Evolutionary conservation across 2,888 invertebrate species (phyloP), one percentile per base, ranked within the genome.

Genomic region (Drosophila borborema): DNA sequence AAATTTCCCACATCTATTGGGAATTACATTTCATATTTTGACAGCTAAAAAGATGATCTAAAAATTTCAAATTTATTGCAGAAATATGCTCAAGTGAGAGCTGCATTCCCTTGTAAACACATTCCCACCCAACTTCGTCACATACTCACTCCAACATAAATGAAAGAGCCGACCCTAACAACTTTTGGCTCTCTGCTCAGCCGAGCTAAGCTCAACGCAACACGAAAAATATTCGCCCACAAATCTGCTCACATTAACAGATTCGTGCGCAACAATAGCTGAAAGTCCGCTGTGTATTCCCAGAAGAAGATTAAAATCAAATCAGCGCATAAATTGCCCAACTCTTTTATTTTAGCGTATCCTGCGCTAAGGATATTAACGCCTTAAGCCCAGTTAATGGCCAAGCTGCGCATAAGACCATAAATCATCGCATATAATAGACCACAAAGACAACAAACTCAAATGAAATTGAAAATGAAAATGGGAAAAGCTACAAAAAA

Each of bases 261-360:
- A 56, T 54, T 71, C 61, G 34, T 28, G 56, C 41, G 43, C 31
- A 70, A 74, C 74, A 77, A 79, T 65, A 43, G 71, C 59, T 43
- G 59, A 56, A 58, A 63, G 55, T n/a, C 14, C 14, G 54, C 54
- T n/a, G 36, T 55, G 53, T 34, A 58, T 65, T 74, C 70, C 62
- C 73, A 69, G 60, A 61, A 58, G 56, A 34, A 73, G 87, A 89
- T 89, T 84, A 86, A 86, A 85, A 85, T 81, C 84, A 81, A 81
- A 85, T 85, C 73, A 77, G 55, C 66, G 71, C 75, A 64, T 69
- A 77, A 85, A 88, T 82, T 75, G 70, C 54, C 51, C 70, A 75
- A 80, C 88, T 80, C 74, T 23, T 69, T 70, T 48, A 48, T 48
- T 51, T 51, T 78, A 55, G 63, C 64, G 55, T 61, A 61, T 64